Base-by-base conservation (phyloP, 2,797 vertebrate genomes). In the Phataginus tetradactyla region DNA sequence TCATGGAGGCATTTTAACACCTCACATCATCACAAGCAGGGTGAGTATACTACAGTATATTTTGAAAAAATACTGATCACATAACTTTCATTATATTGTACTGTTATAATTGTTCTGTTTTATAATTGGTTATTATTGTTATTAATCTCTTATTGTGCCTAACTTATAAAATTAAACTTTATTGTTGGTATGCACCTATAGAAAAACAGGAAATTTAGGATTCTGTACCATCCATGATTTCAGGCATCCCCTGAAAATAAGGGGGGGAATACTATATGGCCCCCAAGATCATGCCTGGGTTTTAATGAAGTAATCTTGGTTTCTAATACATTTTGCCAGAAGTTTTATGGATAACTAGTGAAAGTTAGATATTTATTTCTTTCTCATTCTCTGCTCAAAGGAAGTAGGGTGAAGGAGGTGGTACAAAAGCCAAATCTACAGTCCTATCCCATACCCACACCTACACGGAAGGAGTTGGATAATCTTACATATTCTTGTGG, bases 261-360 rank as follows among this genome's bases (percentile, higher is more conserved):
- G 34, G 68, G 21, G 12, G 11, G 39, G 39, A 69, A 21, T 25
- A 42, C 29, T 66, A 27, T 45, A 39, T 39, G 42, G 49, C 34
- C 42, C 34, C 34, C 53, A 95, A 75, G 51, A 95, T 25, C 53
- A n/a, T 57, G 7, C 5, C 51, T 45, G 45, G 32, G 29, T 72
- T 69, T 81, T 74, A 83, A 78, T 51, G 29, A 85, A 64, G n/a
- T 63, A 88, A 91, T 29, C 53, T 53, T 9, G 27, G 45, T 85
- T 79, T 85, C 51, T 80, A 91, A 80, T 51, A 87, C 12, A 59
- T 89, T 88, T 88, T 49, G 80, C 29, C 78, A 75, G 91, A 96
- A 75, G 14, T 75, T 84, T 78, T 59, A 81, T 0, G 34, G 25
- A 94, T 34, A 92, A 59, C 39, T 72, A 86, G 7, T 42, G 57